A percentile compares a stretch with the other conserved stretches of the same genome.
phyloP scores from a whole-genome alignment of 2,113 vertebrate species.

The Emydura subglobosa region DNA sequence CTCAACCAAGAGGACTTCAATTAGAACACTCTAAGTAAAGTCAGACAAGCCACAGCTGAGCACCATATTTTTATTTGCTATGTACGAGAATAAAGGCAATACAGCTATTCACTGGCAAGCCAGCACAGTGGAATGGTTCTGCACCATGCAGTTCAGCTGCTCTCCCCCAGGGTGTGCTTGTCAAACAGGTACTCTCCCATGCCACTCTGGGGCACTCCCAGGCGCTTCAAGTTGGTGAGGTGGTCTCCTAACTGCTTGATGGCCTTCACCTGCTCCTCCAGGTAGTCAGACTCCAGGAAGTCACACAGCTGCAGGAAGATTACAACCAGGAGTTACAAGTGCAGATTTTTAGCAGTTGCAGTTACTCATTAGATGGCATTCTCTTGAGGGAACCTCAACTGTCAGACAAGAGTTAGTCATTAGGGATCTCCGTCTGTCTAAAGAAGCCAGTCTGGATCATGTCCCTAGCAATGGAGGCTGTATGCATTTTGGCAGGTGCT shows the following conservation, averaged over 20 bases:
- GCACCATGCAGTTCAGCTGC: neutral
- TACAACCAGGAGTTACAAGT: neutral
- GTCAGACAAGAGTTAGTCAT: too few species aligned
- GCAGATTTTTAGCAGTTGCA: neutral
- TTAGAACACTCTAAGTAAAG: neutral
- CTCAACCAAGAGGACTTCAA: too few species aligned
- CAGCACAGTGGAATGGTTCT: neutral
- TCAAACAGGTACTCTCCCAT: too few species aligned
- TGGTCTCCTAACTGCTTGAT: too few species aligned
- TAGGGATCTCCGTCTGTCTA: too few species aligned
- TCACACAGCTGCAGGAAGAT: slow-evolving; percentile 28
- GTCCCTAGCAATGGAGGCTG: too few species aligned
- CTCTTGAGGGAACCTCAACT: neutral
- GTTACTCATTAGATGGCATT: neutral
- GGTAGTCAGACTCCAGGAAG: slow-evolving; percentile 62
- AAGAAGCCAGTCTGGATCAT: too few species aligned
- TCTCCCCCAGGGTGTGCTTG: too few species aligned
- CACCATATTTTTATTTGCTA: neutral
- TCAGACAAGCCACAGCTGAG: neutral
- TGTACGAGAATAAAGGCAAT: neutral
- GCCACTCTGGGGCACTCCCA: too few species aligned
- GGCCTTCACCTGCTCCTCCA: neutral
- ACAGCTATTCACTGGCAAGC: neutral
- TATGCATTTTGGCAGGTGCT: too few species aligned
- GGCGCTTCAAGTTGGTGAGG: too few species aligned